Conservation (phyloP, 1,140 invertebrate genomes). For the Megathymus violae region DNA sequence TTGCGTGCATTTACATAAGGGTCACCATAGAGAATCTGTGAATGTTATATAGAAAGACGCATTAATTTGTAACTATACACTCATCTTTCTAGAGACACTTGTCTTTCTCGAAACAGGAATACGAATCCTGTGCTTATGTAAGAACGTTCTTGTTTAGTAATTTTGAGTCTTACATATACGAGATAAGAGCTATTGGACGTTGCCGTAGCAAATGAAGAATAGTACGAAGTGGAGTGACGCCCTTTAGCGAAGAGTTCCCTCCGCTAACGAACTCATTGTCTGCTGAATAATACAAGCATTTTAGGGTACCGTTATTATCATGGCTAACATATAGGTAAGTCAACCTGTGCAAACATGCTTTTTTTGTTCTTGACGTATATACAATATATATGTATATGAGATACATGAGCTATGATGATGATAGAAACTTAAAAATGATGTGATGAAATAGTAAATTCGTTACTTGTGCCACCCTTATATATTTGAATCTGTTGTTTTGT, state of each 20-base stretch:
- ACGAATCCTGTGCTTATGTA: constrained; percentile 1
- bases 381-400: no score
- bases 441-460: no score
- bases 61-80: constrained; percentile 29
- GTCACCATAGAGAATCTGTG: not conserved
- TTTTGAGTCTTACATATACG: constrained; percentile 24
- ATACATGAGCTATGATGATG: no score
- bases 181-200: constrained; percentile 12
- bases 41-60: not conserved
- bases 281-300: constrained; percentile 39
- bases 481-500: no score
- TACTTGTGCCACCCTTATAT: no score
- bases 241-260: constrained; percentile 54
- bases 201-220: constrained; percentile 5
- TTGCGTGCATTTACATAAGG: not conserved
- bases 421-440: no score
- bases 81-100: constrained; percentile 38
- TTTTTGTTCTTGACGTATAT: no score
- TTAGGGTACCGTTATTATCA: constrained; percentile 27
- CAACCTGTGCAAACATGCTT: no score
- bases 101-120: constrained; percentile 33
- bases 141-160: not conserved
- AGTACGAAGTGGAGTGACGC: constrained; percentile 51
- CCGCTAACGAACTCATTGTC: constrained; percentile 69
- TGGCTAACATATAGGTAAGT: no score